Evolutionary conservation across 2,888 invertebrate species (phyloP).

Genomic region (Phengaris arion): DNA sequence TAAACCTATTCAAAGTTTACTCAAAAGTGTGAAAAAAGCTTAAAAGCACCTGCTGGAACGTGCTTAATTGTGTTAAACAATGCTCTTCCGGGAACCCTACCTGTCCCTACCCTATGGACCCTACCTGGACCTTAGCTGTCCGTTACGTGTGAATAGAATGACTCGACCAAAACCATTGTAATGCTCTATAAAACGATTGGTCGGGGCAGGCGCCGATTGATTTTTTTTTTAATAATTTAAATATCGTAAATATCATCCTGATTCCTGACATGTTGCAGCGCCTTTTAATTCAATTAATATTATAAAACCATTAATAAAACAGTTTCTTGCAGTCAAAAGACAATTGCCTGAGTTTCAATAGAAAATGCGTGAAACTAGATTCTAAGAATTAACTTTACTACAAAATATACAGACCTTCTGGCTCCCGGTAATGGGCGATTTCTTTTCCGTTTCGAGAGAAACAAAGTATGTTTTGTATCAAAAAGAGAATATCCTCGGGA

Average conservation of each 20-base stretch:
- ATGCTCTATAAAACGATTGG: not conserved
- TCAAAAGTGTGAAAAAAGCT: constrained; percentile 26
- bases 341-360: not conserved
- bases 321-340: not conserved
- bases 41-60: constrained; percentile 32
- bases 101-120: constrained; percentile 40
- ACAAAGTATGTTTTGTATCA: no score
- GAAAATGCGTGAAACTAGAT: no score
- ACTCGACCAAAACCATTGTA: constrained; percentile 8
- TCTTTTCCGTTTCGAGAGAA: no score
- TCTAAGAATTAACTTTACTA: no score
- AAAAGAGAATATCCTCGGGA: not conserved
- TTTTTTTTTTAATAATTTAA: constrained; percentile 4
- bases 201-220: constrained; percentile 10
- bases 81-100: constrained; percentile 52
- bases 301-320: not conserved
- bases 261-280: not conserved
- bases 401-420: no score
- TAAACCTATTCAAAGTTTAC: constrained; percentile 24
- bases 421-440: no score
- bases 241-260: constrained; percentile 12
- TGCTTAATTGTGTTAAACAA: constrained; percentile 52
- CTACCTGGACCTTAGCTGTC: not conserved
- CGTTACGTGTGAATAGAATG: constrained; percentile 13
- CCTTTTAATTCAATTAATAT: not conserved